Evolutionary conservation across 1,140 invertebrate genomes (phyloP).

Genomic region (Muscidifurax raptorellus): DNA sequence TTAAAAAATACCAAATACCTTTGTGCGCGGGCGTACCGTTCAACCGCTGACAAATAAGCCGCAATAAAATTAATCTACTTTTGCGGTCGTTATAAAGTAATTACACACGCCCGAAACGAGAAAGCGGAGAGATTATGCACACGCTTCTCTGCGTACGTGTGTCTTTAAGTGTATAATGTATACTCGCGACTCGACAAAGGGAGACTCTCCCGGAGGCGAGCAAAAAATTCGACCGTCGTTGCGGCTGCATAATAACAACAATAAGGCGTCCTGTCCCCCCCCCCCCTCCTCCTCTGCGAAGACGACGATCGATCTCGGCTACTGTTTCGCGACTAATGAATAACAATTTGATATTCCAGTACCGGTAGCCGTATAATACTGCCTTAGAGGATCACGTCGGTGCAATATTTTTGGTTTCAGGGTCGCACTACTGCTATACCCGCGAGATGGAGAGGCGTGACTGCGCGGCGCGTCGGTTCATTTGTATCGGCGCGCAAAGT

Average conservation of each 20-base stretch:
- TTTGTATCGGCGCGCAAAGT: slow-evolving; percentile 31
- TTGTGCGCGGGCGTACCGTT: neutral
- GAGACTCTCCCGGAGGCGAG: neutral
- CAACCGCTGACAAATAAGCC: slow-evolving; percentile 23
- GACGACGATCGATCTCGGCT: slow-evolving; percentile 26
- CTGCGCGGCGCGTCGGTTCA: slow-evolving; percentile 4
- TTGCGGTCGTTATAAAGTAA: slow-evolving; percentile 39
- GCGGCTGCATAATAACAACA: neutral
- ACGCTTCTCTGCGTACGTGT: neutral
- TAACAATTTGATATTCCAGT: slow-evolving; percentile 28
- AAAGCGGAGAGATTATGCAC: neutral
- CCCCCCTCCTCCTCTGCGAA: neutral
- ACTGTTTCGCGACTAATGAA: slow-evolving; percentile 33
- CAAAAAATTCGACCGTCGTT: neutral
- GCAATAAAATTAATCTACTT: slow-evolving; percentile 46
- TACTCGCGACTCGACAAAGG: neutral
- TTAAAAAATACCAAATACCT: slow-evolving; percentile 29
- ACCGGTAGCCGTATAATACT: too few relatives aligned
- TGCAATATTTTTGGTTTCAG: slow-evolving; percentile 32
- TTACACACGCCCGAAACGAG: slow-evolving; percentile 10
- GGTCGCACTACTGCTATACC: neutral
- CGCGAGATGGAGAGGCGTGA: slow-evolving; percentile 43
- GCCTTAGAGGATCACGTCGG: neutral
- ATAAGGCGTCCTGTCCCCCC: neutral
- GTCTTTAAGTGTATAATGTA: neutral